phyloP scores from a whole-genome alignment of 2,888 invertebrate species.

The Pharmacophagus antenor region DNA sequence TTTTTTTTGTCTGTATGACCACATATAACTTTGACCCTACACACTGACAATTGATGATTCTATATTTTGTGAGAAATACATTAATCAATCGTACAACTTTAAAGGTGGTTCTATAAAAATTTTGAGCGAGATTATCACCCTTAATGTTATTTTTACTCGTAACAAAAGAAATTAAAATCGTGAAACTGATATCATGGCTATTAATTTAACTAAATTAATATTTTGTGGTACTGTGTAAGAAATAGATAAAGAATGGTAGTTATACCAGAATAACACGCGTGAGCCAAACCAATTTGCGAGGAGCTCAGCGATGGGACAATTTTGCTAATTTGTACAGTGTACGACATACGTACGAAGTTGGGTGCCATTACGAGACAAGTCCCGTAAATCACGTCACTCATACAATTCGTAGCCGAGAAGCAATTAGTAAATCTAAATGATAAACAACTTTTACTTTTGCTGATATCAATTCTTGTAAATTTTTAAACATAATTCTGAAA shows the following conservation, averaged over 20 bases:
- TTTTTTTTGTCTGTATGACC: too few relatives aligned
- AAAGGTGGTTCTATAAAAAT: too few relatives aligned
- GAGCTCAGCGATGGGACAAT: slow-evolving; percentile 25
- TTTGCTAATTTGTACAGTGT: slow-evolving; percentile 22
- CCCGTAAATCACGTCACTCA: slow-evolving; percentile 29
- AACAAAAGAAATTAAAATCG: background rate
- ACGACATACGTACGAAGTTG: slow-evolving; percentile 26
- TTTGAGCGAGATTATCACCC: too few relatives aligned
- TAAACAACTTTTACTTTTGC: slow-evolving; percentile 12
- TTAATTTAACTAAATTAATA: background rate
- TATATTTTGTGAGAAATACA: too few relatives aligned
- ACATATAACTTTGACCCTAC: too few relatives aligned
- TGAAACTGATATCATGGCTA: too few relatives aligned
- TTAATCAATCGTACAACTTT: too few relatives aligned
- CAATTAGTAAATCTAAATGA: slow-evolving; percentile 29
- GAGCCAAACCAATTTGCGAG: slow-evolving; percentile 17
- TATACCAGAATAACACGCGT: slow-evolving; percentile 7
- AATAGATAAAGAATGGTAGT: background rate
- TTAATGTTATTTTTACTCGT: too few relatives aligned
- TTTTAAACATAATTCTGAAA: background rate
- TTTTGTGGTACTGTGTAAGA: background rate
- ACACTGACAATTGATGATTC: too few relatives aligned
- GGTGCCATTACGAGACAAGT: slow-evolving; percentile 28
- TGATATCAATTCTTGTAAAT: slow-evolving; percentile 5
- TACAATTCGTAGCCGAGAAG: slow-evolving; percentile 27